Conservation (phyloP, 2,888 invertebrate species). For the Pecten maximus region DNA sequence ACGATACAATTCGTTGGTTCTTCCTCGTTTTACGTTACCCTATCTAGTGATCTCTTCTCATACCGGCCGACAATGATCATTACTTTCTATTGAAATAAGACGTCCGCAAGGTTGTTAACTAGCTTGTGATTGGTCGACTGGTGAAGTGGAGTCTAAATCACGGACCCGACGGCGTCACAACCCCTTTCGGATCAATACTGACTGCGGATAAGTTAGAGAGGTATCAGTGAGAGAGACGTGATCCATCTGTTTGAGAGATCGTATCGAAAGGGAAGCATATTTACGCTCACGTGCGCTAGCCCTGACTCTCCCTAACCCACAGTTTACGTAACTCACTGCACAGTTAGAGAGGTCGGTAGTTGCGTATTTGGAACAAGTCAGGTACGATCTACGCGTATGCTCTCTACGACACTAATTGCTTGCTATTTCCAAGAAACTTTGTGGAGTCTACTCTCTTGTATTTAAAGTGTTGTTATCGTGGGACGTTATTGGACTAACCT, state of each 20-base stretch:
- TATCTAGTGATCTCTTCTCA: not conserved
- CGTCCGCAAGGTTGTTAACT: conserved; percentile 4
- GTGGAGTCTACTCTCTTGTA: too few relatives aligned
- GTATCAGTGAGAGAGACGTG: not conserved
- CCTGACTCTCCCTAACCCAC: not conserved
- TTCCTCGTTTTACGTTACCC: not conserved
- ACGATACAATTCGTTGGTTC: not conserved
- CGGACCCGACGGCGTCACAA: not conserved
- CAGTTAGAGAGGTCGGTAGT: not conserved
- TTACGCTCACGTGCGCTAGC: not conserved
- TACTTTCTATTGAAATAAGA: conserved; percentile 11
- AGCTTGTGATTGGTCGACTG: conserved; percentile 24
- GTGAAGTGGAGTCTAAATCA: conserved; percentile 2
- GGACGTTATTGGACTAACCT: not conserved
- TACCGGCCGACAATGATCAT: not conserved
- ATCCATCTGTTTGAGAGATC: not conserved
- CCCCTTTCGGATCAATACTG: conserved; percentile 3
- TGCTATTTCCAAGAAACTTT: not conserved
- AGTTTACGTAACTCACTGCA: not conserved
- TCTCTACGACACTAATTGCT: not conserved
- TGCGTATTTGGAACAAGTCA: not conserved
- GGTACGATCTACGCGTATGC: not conserved
- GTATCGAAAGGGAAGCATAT: conserved; percentile 4
- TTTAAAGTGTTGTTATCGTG: not conserved
- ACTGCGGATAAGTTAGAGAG: conserved; percentile 14